A percentile compares a stretch with the other conserved stretches of the same genome.
Conservation (phyloP, 2,797 vertebrate genomes). For the Phalloptychus januarius region DNA sequence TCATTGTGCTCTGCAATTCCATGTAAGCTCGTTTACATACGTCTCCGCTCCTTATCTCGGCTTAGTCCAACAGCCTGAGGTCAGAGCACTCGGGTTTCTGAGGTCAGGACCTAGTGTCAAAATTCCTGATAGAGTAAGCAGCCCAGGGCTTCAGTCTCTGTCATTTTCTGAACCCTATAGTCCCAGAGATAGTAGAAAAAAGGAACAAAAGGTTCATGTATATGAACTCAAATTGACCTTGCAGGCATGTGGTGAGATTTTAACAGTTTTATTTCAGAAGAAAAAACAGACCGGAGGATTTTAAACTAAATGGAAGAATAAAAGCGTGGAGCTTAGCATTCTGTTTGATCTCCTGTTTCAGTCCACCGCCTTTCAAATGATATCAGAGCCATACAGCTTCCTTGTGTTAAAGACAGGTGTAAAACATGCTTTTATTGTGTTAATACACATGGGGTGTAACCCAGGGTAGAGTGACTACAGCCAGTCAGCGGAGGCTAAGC, state of each 20-base stretch:
- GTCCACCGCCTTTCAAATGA: slow-evolving; percentile 18
- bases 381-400: slow-evolving; percentile 33
- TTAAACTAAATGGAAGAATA: neutral
- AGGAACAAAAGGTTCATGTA: slow-evolving; percentile 13
- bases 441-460: slow-evolving; percentile 18
- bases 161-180: slow-evolving; percentile 17
- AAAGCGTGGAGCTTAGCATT: slow-evolving; percentile 12
- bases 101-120: slow-evolving; percentile 50
- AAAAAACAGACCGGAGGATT: neutral
- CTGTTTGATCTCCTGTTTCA: slow-evolving; percentile 28
- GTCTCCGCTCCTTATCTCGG: slow-evolving; percentile 59
- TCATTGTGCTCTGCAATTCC: slow-evolving; percentile 61
- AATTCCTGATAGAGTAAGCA: slow-evolving; percentile 26
- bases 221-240: slow-evolving; percentile 14
- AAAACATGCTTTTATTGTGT: slow-evolving; percentile 33
- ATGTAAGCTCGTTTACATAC: slow-evolving; percentile 61
- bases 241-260: neutral
- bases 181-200: slow-evolving; percentile 12
- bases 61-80: slow-evolving; percentile 40
- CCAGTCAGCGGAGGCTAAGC: slow-evolving; percentile 22
- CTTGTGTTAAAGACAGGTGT: slow-evolving; percentile 31
- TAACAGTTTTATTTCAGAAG: slow-evolving; percentile 4
- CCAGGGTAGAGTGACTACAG: slow-evolving; percentile 1
- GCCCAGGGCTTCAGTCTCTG: slow-evolving; percentile 19
- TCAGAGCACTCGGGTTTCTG: slow-evolving; percentile 53